A percentile compares a stretch with the other conserved stretches of the same genome.
Conservation (phyloP, 2,888 invertebrate genomes). For the Macroteleia sp. region DNA sequence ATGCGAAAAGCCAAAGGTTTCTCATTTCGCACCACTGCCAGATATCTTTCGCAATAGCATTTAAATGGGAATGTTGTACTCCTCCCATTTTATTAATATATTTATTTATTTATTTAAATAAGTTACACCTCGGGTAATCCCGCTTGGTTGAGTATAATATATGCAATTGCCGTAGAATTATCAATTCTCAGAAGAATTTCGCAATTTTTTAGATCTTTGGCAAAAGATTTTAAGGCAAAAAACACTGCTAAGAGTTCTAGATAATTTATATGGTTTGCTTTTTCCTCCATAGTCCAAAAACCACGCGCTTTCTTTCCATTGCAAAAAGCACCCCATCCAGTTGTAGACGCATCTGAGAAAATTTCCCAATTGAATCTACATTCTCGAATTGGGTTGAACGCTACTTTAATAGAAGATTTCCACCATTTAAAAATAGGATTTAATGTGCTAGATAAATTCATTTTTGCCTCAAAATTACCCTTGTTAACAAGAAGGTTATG, state of each 20-base stretch:
- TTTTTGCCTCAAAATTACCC: slow-evolving; percentile 13
- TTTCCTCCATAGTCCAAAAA: slow-evolving; percentile 30
- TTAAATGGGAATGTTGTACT: slow-evolving; percentile 34
- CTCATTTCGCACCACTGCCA: slow-evolving; percentile 46
- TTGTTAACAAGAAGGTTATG: not conserved
- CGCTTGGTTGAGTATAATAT: no score
- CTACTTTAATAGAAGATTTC: not conserved
- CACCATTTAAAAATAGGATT: not conserved
- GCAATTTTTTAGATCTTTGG: not conserved
- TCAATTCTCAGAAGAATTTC: slow-evolving; percentile 50
- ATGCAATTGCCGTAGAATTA: slow-evolving; percentile 36
- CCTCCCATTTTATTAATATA: no score
- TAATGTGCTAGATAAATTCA: not conserved
- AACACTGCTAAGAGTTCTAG: slow-evolving; percentile 48
- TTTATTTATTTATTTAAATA: no score
- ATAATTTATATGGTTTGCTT: slow-evolving; percentile 42
- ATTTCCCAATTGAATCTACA: slow-evolving; percentile 31
- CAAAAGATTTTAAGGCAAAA: slow-evolving; percentile 49
- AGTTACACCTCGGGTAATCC: no score
- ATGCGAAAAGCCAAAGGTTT: slow-evolving; percentile 43
- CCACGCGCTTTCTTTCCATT: slow-evolving; percentile 13
- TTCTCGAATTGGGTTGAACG: slow-evolving; percentile 2
- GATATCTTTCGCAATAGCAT: slow-evolving; percentile 23
- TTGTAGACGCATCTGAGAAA: slow-evolving; percentile 45
- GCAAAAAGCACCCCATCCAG: slow-evolving; percentile 46